Evolutionary conservation across 2,797 vertebrate genomes (phyloP).

Genomic region (Emydoidea blandingii): DNA sequence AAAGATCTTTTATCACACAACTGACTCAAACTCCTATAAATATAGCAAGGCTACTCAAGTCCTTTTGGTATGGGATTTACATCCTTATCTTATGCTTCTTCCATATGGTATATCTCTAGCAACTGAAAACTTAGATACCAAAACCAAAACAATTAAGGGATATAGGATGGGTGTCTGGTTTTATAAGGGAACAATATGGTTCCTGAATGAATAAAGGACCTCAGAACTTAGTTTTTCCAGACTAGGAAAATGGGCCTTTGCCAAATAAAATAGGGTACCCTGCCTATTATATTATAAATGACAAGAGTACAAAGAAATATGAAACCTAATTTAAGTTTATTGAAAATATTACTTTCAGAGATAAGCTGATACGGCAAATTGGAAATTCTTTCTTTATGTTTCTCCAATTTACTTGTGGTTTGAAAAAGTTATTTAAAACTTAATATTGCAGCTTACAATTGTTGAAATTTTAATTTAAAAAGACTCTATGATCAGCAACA

Average conservation of each 20-base stretch:
- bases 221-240: neutral
- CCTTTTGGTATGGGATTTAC: neutral
- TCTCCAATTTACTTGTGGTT: neutral
- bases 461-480: neutral
- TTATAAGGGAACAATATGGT: slow-evolving; percentile 25
- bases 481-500: neutral
- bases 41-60: neutral
- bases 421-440: neutral
- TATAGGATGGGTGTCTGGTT: neutral
- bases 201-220: neutral
- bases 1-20: neutral
- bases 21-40: neutral
- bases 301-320: slow-evolving; percentile 14
- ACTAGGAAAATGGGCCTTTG: neutral
- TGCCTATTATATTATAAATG: neutral
- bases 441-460: neutral
- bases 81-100: neutral
- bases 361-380: neutral
- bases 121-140: neutral
- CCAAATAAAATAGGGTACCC: slow-evolving; percentile 9
- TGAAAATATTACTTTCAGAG: slow-evolving; percentile 21
- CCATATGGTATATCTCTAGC: slow-evolving; percentile 2
- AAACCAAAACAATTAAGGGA: slow-evolving; percentile 18
- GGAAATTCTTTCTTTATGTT: neutral
- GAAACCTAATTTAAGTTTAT: slow-evolving; percentile 5